A percentile compares a stretch with the other conserved stretches of the same genome.
These are phyloP conservation scores for Dinothrombium tinctorium DNA, from an alignment of 1,140 invertebrate species.

Conservation along the genomic window DNA sequence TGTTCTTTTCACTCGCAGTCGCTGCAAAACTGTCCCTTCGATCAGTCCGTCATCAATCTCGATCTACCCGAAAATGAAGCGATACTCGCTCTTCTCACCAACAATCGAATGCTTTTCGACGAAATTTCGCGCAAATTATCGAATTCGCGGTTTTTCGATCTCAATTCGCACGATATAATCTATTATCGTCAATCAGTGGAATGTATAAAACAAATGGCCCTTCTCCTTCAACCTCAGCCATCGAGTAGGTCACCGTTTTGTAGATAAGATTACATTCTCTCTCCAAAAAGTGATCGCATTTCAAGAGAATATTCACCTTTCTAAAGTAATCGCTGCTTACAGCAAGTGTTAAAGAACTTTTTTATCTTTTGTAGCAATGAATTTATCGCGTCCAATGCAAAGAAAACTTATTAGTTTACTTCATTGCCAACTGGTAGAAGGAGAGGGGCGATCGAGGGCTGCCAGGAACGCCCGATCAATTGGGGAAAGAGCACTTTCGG, in stretches of 20 bases:
- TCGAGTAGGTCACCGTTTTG: too few relatives aligned
- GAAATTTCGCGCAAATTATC: neutral
- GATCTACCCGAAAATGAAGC: constrained; percentile 8
- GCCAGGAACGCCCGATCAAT: constrained; percentile 63
- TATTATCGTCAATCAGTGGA: constrained; percentile 4
- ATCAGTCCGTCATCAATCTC: constrained; percentile 1
- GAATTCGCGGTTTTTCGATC: neutral
- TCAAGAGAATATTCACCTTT: neutral
- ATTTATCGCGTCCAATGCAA: constrained; percentile 73
- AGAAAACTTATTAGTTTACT: constrained; percentile 72
- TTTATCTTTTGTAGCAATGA: constrained; percentile 1
- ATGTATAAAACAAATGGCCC: constrained; percentile 1
- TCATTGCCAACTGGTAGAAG: constrained; percentile 69
- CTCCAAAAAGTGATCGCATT: neutral
- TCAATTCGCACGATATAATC: neutral
- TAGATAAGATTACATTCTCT: too few relatives aligned
- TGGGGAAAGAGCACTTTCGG: constrained; percentile 78
- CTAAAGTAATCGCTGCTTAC: too few relatives aligned
- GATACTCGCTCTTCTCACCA: neutral
- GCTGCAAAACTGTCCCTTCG: constrained; percentile 4
- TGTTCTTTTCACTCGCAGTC: neutral
- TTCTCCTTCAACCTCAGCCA: neutral
- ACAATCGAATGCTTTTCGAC: neutral
- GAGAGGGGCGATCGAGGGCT: constrained; percentile 37
- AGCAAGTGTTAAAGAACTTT: neutral